These are phyloP conservation scores for Heliconius sara DNA, from an alignment of 2,888 invertebrate species.

Conservation along the genomic window DNA sequence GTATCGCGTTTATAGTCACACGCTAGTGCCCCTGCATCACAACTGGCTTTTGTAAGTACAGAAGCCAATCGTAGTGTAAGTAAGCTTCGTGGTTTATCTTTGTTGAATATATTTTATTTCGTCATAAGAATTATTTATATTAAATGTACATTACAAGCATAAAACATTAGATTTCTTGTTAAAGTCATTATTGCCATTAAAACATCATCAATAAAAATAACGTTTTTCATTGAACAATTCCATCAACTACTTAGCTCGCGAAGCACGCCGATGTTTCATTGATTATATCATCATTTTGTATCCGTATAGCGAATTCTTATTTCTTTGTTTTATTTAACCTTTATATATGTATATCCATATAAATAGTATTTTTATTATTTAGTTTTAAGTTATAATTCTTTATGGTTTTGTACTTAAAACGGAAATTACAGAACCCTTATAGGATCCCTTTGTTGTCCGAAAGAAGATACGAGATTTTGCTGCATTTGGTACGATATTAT, in stretches of 20 bases:
- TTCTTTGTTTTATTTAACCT: not conserved
- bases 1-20: too few species aligned
- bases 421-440: too few species aligned
- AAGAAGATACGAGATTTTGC: too few species aligned
- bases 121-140: not conserved
- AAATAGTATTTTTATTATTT: not conserved
- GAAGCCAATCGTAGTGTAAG: too few species aligned
- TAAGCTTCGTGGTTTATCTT: not conserved
- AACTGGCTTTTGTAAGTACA: not conserved
- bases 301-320: constrained; percentile 5
- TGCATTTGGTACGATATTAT: too few species aligned
- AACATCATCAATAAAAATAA: constrained; percentile 30
- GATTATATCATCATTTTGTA: constrained; percentile 25
- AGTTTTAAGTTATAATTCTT: not conserved
- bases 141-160: constrained; percentile 1
- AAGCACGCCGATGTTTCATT: constrained; percentile 18
- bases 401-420: too few species aligned
- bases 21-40: too few species aligned
- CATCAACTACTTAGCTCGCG: constrained; percentile 11
- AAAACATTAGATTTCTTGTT: not conserved
- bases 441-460: too few species aligned
- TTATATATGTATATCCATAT: not conserved
- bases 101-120: not conserved
- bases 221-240: constrained; percentile 25
- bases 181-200: constrained; percentile 19